Evolutionary conservation across 2,888 invertebrate species (phyloP).

Genomic region (Galeruca laticollis): DNA sequence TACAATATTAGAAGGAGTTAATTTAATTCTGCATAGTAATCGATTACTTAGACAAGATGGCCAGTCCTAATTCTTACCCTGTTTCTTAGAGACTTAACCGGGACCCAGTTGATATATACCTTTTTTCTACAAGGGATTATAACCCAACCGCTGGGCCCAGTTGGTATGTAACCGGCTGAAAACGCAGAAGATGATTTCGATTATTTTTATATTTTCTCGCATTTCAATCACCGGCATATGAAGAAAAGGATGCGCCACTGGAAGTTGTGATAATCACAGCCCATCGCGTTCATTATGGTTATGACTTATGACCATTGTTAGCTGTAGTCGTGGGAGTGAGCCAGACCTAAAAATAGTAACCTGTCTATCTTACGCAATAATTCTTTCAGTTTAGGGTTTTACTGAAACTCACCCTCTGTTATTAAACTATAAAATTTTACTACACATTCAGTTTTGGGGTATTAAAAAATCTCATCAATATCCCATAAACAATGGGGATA

Average conservation of each 20-base stretch:
- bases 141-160: too few species aligned
- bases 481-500: neutral
- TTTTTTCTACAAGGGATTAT: too few species aligned
- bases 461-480: neutral
- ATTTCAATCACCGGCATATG: too few species aligned
- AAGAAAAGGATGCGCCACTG: neutral
- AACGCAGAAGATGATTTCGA: too few species aligned
- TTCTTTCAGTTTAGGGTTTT: constrained; percentile 11
- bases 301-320: constrained; percentile 23
- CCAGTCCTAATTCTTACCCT: too few species aligned
- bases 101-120: too few species aligned
- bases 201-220: too few species aligned
- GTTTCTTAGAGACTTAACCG: too few species aligned
- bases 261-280: neutral
- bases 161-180: too few species aligned
- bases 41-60: too few species aligned
- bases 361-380: constrained; percentile 19
- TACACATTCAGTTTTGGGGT: neutral
- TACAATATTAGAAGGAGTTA: too few species aligned
- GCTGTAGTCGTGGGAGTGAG: constrained; percentile 25
- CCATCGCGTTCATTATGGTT: constrained; percentile 17
- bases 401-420: neutral
- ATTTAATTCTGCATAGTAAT: too few species aligned
- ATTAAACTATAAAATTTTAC: constrained; percentile 1
- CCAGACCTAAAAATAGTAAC: constrained; percentile 22